phyloP scores from a whole-genome alignment of 2,888 invertebrate genomes.

The Drosophila meridiana region DNA sequence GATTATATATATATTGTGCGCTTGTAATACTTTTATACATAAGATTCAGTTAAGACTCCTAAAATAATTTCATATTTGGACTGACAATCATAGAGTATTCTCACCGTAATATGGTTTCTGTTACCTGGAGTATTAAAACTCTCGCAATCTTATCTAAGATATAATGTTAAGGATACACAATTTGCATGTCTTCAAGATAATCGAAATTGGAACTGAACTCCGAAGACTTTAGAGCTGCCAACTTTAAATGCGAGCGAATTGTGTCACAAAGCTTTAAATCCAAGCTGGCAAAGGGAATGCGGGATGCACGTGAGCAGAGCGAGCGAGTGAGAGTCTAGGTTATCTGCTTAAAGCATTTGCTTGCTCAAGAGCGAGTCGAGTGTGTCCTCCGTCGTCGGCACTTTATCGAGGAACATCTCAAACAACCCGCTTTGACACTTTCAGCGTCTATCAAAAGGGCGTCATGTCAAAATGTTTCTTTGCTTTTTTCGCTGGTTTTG shows the following conservation, averaged over 20 bases:
- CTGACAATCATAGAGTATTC: neutral
- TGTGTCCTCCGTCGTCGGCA: neutral
- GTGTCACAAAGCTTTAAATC: neutral
- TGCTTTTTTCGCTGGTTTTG: conserved; percentile 27
- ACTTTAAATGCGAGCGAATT: neutral
- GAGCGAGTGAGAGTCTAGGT: too few relatives aligned
- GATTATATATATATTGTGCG: neutral
- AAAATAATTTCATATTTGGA: neutral
- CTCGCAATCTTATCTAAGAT: neutral
- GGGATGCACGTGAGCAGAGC: neutral
- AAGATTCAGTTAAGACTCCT: too few relatives aligned
- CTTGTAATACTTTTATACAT: too few relatives aligned
- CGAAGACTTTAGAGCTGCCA: neutral
- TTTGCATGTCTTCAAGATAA: neutral
- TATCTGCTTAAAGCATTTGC: neutral
- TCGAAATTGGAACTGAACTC: neutral
- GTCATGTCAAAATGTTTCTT: conserved; percentile 67
- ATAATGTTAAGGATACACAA: too few relatives aligned
- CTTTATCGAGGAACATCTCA: conserved; percentile 19
- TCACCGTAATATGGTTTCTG: neutral
- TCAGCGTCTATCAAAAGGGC: conserved; percentile 64
- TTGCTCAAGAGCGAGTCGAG: neutral
- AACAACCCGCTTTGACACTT: conserved; percentile 44
- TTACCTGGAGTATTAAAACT: neutral
- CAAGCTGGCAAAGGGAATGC: neutral